Percentiles rank a stretch among this genome's conserved stretches.
These are phyloP conservation scores for Montipora capricornis DNA, from an alignment of 64 coral and sea anemone genomes.

Conservation along the genomic window DNA sequence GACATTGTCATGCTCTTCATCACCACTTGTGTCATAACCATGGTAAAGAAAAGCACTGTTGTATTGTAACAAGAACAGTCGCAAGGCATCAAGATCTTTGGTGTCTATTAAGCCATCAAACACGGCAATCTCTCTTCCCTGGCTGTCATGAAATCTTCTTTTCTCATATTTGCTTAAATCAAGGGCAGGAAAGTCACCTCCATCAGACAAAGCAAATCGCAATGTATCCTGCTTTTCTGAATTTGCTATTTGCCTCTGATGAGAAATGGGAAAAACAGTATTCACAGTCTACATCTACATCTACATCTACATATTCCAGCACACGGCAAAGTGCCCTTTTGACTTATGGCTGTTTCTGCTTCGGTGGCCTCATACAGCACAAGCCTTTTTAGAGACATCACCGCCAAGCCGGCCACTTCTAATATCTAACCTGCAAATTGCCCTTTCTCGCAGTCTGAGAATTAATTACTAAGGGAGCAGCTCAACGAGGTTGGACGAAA, in stretches of 20 bases:
- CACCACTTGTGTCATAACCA: conserved; percentile 57
- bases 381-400: no score
- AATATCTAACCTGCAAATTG: no score
- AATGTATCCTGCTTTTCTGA: conserved; percentile 24
- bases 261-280: background rate
- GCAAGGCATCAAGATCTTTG: conserved; percentile 75
- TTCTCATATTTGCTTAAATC: conserved; percentile 68
- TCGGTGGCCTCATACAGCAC: no score
- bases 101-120: conserved; percentile 88
- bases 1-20: conserved; percentile 94
- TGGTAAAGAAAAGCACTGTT: conserved; percentile 77
- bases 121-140: conserved; percentile 80
- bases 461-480: no score
- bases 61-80: conserved; percentile 80
- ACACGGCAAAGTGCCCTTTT: no score
- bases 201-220: conserved; percentile 78
- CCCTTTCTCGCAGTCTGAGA: no score
- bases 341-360: no score
- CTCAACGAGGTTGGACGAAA: no score
- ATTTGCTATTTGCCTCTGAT: conserved; percentile 54
- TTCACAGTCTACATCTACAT: background rate
- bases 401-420: no score
- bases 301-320: no score
- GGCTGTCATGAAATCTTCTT: conserved; percentile 82
- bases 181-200: conserved; percentile 27